These are phyloP conservation scores for Spinus olivaceus DNA, from an alignment of 2,797 vertebrate species.

Conservation along the genomic window DNA sequence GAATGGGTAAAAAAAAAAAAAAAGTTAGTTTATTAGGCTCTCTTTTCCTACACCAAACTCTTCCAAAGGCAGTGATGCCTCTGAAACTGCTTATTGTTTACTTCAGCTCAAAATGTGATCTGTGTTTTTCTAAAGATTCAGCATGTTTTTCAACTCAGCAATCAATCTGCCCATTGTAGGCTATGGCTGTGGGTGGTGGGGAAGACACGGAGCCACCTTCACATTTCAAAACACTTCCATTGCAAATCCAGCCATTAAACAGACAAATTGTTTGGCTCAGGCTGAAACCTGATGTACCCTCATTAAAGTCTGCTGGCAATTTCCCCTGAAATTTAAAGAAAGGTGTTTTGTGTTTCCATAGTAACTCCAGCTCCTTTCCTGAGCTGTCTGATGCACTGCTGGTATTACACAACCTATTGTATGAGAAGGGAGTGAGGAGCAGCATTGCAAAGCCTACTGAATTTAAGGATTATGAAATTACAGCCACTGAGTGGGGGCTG, in stretches of 20 bases:
- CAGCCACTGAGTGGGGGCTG: not conserved
- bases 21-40: not conserved
- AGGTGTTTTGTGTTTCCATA: slow-evolving; percentile 6
- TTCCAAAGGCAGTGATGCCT: not conserved
- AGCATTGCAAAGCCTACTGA: rapidly evolving
- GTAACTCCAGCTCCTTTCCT: not conserved
- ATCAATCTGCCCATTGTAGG: not conserved
- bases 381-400: not conserved
- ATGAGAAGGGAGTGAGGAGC: not conserved
- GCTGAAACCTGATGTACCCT: not conserved
- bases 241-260: not conserved
- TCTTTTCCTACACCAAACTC: not conserved
- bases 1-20: not conserved
- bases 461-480: not conserved
- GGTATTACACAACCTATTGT: not conserved
- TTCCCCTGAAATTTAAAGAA: not conserved
- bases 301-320: not conserved
- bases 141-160: slow-evolving; percentile 18
- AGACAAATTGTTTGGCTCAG: not conserved
- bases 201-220: slow-evolving; percentile 25
- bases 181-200: not conserved
- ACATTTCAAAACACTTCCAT: not conserved
- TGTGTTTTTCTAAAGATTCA: not conserved
- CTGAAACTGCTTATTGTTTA: not conserved
- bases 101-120: not conserved